Evolutionary conservation across 1,140 invertebrate species (phyloP).

Genomic region (Drosophila tsacasi): DNA sequence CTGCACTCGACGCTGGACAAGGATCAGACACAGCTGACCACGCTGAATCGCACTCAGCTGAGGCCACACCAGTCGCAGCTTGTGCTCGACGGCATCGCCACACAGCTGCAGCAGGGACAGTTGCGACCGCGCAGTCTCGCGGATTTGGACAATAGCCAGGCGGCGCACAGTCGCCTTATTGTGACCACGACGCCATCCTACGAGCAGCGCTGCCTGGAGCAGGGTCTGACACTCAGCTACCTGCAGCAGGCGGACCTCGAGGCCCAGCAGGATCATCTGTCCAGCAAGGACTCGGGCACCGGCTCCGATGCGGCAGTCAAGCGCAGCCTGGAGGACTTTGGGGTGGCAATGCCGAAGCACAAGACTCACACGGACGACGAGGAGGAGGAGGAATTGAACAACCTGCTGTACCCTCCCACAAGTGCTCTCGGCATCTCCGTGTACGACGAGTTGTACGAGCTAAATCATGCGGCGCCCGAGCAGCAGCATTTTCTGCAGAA

Average conservation of each 20-base stretch:
- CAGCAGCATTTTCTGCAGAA: constrained; percentile 72
- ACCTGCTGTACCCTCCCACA: constrained; percentile 56
- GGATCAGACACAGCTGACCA: constrained; percentile 77
- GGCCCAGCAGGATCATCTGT: constrained; percentile 76
- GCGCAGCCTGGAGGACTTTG: constrained; percentile 77
- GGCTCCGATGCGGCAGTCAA: constrained; percentile 81
- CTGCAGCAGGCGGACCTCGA: constrained; percentile 67
- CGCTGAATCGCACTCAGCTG: constrained; percentile 69
- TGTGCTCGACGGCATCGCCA: constrained; percentile 47
- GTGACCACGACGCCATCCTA: constrained; percentile 75
- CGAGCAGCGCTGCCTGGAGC: constrained; percentile 71
- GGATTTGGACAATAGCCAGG: constrained; percentile 50
- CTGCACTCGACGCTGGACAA: constrained; percentile 62
- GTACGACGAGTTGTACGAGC: constrained; percentile 61
- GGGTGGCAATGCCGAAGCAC: constrained; percentile 44
- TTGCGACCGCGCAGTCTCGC: constrained; percentile 63
- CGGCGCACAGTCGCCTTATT: constrained; percentile 60
- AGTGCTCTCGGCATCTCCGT: constrained; percentile 61
- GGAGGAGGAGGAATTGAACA: constrained; percentile 49
- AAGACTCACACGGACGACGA: constrained; percentile 36
- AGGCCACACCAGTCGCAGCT: constrained; percentile 56
- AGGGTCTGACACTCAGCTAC: constrained; percentile 64
- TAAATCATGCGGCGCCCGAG: constrained; percentile 49
- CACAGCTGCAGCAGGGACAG: constrained; percentile 41
- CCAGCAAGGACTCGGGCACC: constrained; percentile 80